Evolutionary conservation across 1,140 invertebrate species (phyloP).

Genomic region (Holcopasites calliopsidis): DNA sequence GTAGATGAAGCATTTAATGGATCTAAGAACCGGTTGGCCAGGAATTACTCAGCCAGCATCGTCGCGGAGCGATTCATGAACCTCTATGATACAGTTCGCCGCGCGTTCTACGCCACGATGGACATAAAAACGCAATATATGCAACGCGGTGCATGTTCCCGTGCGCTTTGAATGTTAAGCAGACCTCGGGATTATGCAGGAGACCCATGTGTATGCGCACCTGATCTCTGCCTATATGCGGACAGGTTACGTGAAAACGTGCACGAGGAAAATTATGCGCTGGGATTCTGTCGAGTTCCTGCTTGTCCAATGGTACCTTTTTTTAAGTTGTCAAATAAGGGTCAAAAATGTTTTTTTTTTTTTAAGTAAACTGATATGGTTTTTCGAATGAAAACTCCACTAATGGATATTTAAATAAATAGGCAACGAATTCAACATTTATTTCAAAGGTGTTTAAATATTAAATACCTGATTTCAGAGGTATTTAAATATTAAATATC

Average conservation of each 20-base stretch:
- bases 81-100: slow-evolving; percentile 32
- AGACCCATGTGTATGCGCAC: slow-evolving; percentile 21
- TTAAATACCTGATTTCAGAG: too few relatives aligned
- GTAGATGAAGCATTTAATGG: slow-evolving; percentile 50
- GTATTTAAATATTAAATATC: too few relatives aligned
- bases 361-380: too few relatives aligned
- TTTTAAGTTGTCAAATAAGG: too few relatives aligned
- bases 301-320: too few relatives aligned
- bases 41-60: slow-evolving; percentile 36
- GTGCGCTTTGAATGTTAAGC: slow-evolving; percentile 48
- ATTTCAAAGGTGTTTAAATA: too few relatives aligned
- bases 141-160: not conserved
- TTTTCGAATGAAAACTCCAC: too few relatives aligned
- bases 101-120: not conserved
- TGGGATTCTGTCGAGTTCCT: not conserved
- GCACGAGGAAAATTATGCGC: not conserved
- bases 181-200: slow-evolving; percentile 48
- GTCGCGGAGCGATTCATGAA: slow-evolving; percentile 37
- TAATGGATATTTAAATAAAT: too few relatives aligned
- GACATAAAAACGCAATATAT: not conserved
- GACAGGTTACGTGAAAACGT: slow-evolving; percentile 6
- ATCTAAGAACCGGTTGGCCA: slow-evolving; percentile 58
- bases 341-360: too few relatives aligned
- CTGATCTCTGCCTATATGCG: slow-evolving; percentile 33
- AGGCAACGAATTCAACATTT: too few relatives aligned